Percentiles rank a stretch among this genome's conserved stretches.
phyloP scores from a whole-genome alignment of 2,888 invertebrate genomes.

The Myathropa florea region DNA sequence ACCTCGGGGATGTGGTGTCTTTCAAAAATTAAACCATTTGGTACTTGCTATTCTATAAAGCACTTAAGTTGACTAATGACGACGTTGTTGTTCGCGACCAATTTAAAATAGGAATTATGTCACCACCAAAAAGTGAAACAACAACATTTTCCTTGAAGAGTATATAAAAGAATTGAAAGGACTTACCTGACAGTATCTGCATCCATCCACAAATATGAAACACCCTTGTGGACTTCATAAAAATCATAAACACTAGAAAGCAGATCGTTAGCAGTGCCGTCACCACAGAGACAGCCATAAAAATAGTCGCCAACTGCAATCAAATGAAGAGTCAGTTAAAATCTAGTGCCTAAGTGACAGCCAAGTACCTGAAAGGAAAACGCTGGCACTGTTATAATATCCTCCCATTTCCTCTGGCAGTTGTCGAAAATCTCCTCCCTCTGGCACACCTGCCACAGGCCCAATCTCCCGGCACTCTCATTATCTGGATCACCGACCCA shows the following conservation, averaged over 20 bases:
- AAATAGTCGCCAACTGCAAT: conserved; percentile 92
- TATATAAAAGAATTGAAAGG: not conserved
- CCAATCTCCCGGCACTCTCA: conserved; percentile 94
- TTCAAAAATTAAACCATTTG: too few relatives aligned
- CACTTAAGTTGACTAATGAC: too few relatives aligned
- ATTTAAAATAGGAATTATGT: too few relatives aligned
- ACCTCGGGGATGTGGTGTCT: too few relatives aligned
- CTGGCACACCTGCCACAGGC: conserved; percentile 94
- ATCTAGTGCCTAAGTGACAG: too few relatives aligned
- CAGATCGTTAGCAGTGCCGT: conserved; percentile 93
- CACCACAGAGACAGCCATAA: conserved; percentile 92
- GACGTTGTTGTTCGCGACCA: too few relatives aligned
- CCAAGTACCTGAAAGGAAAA: conserved; percentile 86
- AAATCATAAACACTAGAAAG: conserved; percentile 95
- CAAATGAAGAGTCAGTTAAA: conserved; percentile 36
- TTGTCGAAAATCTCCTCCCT: conserved; percentile 89
- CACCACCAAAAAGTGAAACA: too few relatives aligned
- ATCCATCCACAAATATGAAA: conserved; percentile 97
- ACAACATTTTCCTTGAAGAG: too few relatives aligned
- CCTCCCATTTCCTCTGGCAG: conserved; percentile 92
- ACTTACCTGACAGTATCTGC: conserved; percentile 95
- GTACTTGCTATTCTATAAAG: too few relatives aligned
- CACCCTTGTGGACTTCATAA: conserved; percentile 94
- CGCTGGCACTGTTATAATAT: conserved; percentile 90
- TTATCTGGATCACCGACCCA: conserved; percentile 93